Percentiles rank a stretch among this genome's conserved stretches.
Evolutionary conservation across 2,113 vertebrate species (phyloP).

Genomic region (Egretta garzetta): DNA sequence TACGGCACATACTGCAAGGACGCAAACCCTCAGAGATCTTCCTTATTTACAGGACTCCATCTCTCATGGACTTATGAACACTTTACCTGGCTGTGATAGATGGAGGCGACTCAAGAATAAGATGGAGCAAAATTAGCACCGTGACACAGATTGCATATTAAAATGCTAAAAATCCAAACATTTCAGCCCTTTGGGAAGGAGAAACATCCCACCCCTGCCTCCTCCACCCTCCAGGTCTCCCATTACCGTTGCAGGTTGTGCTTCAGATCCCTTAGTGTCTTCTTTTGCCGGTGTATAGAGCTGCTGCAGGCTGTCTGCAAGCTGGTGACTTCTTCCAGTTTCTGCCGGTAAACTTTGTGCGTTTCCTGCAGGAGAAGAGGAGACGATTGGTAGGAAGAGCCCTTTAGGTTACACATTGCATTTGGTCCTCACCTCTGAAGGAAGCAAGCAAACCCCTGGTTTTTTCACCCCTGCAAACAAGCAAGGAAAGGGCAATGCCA

Average conservation of each 20-base stretch:
- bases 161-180: not conserved
- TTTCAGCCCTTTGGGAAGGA: not conserved
- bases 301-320: slow-evolving; percentile 86
- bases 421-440: not conserved
- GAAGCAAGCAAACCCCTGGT: not conserved
- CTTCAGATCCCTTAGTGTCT: slow-evolving; percentile 83
- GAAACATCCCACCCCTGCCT: not conserved
- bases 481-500: not conserved
- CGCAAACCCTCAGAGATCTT: not conserved
- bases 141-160: accelerated
- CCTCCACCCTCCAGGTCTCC: not conserved
- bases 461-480: not conserved
- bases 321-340: slow-evolving; percentile 90
- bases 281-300: slow-evolving; percentile 89
- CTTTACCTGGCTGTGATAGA: not conserved
- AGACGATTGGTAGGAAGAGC: not conserved
- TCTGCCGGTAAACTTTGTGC: slow-evolving; percentile 92
- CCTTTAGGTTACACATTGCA: not conserved
- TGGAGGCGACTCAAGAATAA: not conserved
- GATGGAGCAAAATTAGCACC: not conserved
- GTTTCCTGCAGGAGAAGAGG: slow-evolving; percentile 82
- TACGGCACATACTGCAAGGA: not conserved
- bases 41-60: not conserved
- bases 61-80: not conserved
- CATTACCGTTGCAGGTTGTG: slow-evolving; percentile 80